phyloP scores from a whole-genome alignment of 2,113 vertebrate species.

The Noctilio leporinus region DNA sequence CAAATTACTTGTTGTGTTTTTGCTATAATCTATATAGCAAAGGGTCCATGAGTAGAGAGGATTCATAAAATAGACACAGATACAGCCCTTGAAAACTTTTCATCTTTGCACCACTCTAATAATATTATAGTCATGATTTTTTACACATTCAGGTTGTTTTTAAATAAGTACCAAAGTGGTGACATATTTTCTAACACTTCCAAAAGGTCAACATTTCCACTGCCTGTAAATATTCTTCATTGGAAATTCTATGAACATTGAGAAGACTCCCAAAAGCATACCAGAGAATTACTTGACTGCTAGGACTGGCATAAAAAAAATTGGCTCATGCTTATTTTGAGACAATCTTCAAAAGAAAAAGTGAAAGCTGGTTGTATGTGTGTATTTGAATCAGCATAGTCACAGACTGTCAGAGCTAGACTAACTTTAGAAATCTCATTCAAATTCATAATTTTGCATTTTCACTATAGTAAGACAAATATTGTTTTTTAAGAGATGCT shows the following conservation, averaged over 20 bases:
- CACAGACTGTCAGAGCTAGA: background rate
- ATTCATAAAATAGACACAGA: background rate
- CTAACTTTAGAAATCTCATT: background rate
- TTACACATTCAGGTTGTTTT: background rate
- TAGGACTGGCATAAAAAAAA: background rate
- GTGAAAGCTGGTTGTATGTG: background rate
- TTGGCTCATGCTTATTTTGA: background rate
- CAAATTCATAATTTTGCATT: background rate
- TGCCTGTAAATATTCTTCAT: background rate
- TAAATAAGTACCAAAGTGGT: background rate
- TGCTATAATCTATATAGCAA: background rate
- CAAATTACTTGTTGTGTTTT: background rate
- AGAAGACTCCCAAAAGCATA: background rate
- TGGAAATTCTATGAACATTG: background rate
- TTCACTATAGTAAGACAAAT: background rate
- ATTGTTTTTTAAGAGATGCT: background rate
- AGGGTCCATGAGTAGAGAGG: background rate
- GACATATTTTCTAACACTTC: background rate
- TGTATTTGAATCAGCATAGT: background rate
- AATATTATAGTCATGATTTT: conserved; percentile 2
- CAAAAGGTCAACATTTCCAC: background rate
- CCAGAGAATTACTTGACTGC: background rate
- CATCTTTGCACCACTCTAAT: background rate
- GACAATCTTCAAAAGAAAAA: background rate
- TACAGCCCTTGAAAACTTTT: background rate